Evolutionary conservation across 1,140 invertebrate genomes (phyloP).

Genomic region (Papilio polyxenes): DNA sequence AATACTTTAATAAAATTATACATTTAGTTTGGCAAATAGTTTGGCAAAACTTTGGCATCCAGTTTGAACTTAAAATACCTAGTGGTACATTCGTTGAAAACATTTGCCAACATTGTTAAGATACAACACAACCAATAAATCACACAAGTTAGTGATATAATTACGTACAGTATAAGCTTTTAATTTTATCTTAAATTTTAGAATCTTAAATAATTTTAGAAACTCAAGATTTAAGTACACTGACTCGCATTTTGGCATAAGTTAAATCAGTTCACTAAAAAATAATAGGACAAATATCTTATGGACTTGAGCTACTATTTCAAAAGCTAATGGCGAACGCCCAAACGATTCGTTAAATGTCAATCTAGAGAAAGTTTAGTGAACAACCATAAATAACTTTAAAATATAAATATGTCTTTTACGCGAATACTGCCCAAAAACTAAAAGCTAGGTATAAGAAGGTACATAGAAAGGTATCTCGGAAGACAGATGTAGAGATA

Average conservation of each 20-base stretch:
- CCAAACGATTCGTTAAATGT: slow-evolving; percentile 46
- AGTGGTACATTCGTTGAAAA: slow-evolving; percentile 56
- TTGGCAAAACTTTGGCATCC: slow-evolving; percentile 64
- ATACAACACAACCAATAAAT: slow-evolving; percentile 79
- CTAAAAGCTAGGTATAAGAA: slow-evolving; percentile 58
- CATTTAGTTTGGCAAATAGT: slow-evolving; percentile 55
- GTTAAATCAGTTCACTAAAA: slow-evolving; percentile 64
- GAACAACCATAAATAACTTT: slow-evolving; percentile 58
- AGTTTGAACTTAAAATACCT: slow-evolving; percentile 49
- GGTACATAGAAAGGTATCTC: slow-evolving; percentile 49
- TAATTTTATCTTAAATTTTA: slow-evolving; percentile 47
- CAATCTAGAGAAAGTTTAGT: slow-evolving; percentile 59
- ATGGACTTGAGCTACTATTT: slow-evolving; percentile 16
- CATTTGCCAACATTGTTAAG: slow-evolving; percentile 69
- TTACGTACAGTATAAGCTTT: slow-evolving; percentile 50
- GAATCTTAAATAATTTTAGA: slow-evolving; percentile 30
- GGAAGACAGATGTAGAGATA: slow-evolving; percentile 63
- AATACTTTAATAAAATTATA: slow-evolving; percentile 51
- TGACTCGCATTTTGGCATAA: slow-evolving; percentile 53
- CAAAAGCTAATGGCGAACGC: slow-evolving; percentile 9
- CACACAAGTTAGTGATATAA: slow-evolving; percentile 73
- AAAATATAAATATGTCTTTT: slow-evolving; percentile 76
- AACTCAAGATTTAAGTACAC: slow-evolving; percentile 14
- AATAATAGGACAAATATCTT: slow-evolving; percentile 43
- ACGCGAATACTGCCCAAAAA: slow-evolving; percentile 75